Conservation (phyloP, 2,888 invertebrate species). For the Kryphioiulus occultus region DNA sequence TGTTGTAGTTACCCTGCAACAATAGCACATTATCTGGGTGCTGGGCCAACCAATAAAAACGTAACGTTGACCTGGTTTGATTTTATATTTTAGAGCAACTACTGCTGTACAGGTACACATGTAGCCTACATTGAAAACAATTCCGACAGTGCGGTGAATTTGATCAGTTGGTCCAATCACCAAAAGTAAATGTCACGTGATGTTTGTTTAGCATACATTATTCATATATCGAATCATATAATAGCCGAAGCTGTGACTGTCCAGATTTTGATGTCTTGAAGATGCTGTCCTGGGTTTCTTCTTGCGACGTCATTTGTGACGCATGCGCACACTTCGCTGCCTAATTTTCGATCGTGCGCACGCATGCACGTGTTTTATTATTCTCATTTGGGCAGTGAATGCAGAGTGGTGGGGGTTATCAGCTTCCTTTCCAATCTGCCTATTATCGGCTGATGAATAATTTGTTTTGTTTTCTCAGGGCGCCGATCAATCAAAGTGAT, state of each 20-base stretch:
- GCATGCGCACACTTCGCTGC: neutral
- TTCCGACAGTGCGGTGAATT: no score
- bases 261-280: neutral
- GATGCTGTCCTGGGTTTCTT: neutral
- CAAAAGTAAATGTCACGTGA: no score
- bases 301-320: neutral
- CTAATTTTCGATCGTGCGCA: constrained; percentile 42
- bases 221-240: no score
- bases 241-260: no score
- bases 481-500: constrained; percentile 54
- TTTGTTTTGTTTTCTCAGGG: constrained; percentile 54
- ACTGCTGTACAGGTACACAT: no score
- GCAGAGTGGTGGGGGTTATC: constrained; percentile 49
- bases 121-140: no score
- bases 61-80: no score
- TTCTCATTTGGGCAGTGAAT: constrained; percentile 48
- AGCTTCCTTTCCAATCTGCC: constrained; percentile 52
- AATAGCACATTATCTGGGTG: neutral
- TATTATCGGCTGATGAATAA: constrained; percentile 54
- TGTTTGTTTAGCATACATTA: no score
- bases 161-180: no score
- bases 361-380: constrained; percentile 42
- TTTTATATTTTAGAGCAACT: no score
- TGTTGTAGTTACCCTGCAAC: neutral
- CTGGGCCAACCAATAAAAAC: neutral